These are phyloP conservation scores for Diorhabda elongata DNA, from an alignment of 1,140 invertebrate species.

Conservation along the genomic window DNA sequence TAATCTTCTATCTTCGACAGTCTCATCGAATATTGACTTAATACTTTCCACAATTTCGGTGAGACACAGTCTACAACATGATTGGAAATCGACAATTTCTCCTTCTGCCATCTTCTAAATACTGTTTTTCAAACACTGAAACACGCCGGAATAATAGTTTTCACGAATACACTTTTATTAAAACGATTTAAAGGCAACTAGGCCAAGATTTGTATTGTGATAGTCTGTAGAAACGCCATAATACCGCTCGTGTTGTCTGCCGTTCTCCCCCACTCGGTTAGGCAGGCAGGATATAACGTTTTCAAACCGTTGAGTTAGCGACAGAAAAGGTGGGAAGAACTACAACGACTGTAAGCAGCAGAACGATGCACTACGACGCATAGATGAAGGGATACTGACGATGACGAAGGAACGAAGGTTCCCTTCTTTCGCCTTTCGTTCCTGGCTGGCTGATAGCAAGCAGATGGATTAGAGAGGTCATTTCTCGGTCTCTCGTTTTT, in stretches of 20 bases:
- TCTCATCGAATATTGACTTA: conserved; percentile 38
- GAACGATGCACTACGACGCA: background rate
- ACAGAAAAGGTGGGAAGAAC: conserved; percentile 9
- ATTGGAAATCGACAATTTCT: conserved; percentile 30
- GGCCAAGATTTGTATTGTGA: conserved; percentile 7
- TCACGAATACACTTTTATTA: conserved; percentile 1
- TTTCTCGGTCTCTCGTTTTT: background rate
- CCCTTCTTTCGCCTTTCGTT: background rate
- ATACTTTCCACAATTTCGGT: conserved; percentile 34
- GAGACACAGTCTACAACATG: conserved; percentile 42
- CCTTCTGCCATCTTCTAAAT: background rate
- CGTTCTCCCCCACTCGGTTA: conserved; percentile 7
- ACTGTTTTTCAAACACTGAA: background rate
- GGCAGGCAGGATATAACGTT: conserved; percentile 12
- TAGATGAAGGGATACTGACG: conserved; percentile 13
- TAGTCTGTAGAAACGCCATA: conserved; percentile 13
- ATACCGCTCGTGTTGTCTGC: conserved; percentile 9
- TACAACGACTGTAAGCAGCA: conserved; percentile 1
- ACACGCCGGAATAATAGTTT: background rate
- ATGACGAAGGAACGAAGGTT: background rate
- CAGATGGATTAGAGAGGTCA: conserved; percentile 4
- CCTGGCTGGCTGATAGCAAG: conserved; percentile 7
- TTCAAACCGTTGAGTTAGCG: conserved; percentile 5
- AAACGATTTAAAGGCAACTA: conserved; percentile 3
- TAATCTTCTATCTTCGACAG: conserved; percentile 24